Base-by-base conservation (phyloP, 2,797 vertebrate species). In the Chlorospingus semifuscus region DNA sequence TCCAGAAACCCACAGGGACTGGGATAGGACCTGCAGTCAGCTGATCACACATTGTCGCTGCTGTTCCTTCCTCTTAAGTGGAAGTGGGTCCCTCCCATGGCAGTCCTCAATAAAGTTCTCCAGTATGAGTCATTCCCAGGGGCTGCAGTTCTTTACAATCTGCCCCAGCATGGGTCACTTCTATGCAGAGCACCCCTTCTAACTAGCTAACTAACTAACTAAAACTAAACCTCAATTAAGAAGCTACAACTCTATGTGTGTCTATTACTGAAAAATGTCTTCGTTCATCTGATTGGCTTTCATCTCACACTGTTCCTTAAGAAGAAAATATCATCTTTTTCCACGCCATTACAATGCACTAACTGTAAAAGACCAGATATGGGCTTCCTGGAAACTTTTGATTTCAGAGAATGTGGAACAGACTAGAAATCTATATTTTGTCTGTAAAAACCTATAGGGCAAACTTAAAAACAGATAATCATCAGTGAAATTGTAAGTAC, bases 401-500 rank as follows among this genome's bases (percentile, higher is more conserved):
- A 50, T 94, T 89, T 89, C 86, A 66, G 20, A 49, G 5, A 79
- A 66, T 32, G 5, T 39, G 18, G 3, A 96, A 47, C 27, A 83
- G 9, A 83, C 15, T 68, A 44, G 30, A 68, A 53, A 86, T 39
- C 16, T 60, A 9, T 32, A 19, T 52, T 82, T 87, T 27, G 60
- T 79, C 75, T 93, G 32, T 89, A 79, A 65, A 95, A 76, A 57
- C 30, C 46, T 87, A 55, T 55, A 66, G 34, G 46, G 6, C 36
- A 89, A 93, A 83, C 49, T 83, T 83, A 86, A 89, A 94, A 94
- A 87, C 29, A 41, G 36, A 92, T 61, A 68, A 41, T n/a, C 27
- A 72, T 12, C 30, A 74, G 21, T 87, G 36, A 94, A 97, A 94
- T 93, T 92, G 47, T 87, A 95, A 88, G 96, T 86, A 82, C 15